Evolutionary conservation across 2,888 invertebrate species (phyloP).

Genomic region (Urechis unicinctus): DNA sequence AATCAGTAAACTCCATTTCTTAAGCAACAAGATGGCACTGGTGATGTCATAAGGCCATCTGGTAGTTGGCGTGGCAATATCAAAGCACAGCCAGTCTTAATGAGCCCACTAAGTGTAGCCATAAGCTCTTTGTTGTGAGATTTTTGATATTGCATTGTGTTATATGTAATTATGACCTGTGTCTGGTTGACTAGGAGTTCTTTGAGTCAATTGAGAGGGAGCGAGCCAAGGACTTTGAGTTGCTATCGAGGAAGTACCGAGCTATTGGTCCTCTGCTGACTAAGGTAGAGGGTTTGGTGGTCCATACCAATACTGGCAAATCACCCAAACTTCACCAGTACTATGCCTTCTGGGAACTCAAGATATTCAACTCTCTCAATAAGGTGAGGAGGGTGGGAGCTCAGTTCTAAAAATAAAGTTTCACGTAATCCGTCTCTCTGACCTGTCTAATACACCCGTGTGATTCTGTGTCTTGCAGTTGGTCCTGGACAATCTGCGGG

Average conservation of each 20-base stretch:
- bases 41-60: too few relatives aligned
- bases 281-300: slow-evolving; percentile 77
- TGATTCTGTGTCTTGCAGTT: slow-evolving; percentile 44
- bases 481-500: slow-evolving; percentile 65
- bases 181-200: slow-evolving; percentile 56
- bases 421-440: not conserved
- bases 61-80: too few relatives aligned
- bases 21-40: too few relatives aligned
- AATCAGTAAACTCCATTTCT: too few relatives aligned
- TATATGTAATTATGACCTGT: not conserved
- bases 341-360: slow-evolving; percentile 76
- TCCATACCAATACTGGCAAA: slow-evolving; percentile 70
- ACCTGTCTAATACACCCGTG: not conserved
- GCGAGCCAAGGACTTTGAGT: slow-evolving; percentile 64
- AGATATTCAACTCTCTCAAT: slow-evolving; percentile 65
- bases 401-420: not conserved
- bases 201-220: slow-evolving; percentile 66
- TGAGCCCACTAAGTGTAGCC: too few relatives aligned
- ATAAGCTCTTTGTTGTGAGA: too few relatives aligned
- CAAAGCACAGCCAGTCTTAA: too few relatives aligned
- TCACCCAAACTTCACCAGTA: slow-evolving; percentile 69
- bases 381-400: slow-evolving; percentile 55
- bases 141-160: not conserved
- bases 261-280: slow-evolving; percentile 74
- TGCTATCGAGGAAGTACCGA: slow-evolving; percentile 68